Base-by-base conservation (phyloP, 1,140 invertebrate genomes). In the Macrobrachium nipponense region DNA sequence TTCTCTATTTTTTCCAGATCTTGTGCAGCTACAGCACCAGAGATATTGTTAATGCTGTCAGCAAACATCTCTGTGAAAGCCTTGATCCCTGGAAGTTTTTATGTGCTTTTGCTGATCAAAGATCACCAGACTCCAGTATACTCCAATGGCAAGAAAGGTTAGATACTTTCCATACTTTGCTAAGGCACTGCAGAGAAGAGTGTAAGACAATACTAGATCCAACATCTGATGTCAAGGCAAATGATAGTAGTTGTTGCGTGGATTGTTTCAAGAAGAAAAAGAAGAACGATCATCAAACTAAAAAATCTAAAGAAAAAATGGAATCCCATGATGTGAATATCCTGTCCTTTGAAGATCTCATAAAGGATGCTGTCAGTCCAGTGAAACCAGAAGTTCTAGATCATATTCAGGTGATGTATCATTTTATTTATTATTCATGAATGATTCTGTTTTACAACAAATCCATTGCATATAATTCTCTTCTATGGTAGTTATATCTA, bases 41-140 rank as follows among this genome's bases (percentile, higher is more conserved):
- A 61, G 83, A 86, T 10, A 86, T 86, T 66, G 66, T 79, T 76
- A 44, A 61, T n/a, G 83, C 83, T 8, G 83, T 86, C 11, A 76
- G 77, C 7, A 72, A 61, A 27, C 62, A 77, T 5, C 59, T 86
- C 27, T 36, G 72, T 11, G 18, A 86, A 20, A 80, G 72, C 27
- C 75, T 86, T 20, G 72, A 43, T 79, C 83, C 83, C 5, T 86
- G 83, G 83, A 76, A 86, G 59, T 58, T 80, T n/a, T 68, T 86
- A 15, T 86, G 83, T 18, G 70, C 80, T 27, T 66, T 68, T 20
- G 58, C 70, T 8, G 77, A 75, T 3, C 15, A 62, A 20, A 60
- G 75, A 2, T 20, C 11, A 27, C 20, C 27, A 27, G 66, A 27
- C 10, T n/a, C 20, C 5, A 59, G 11, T 36, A 20, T 58, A n/a